Base-by-base conservation (phyloP, 2,888 invertebrate species). In the Aleiodes testaceus region DNA sequence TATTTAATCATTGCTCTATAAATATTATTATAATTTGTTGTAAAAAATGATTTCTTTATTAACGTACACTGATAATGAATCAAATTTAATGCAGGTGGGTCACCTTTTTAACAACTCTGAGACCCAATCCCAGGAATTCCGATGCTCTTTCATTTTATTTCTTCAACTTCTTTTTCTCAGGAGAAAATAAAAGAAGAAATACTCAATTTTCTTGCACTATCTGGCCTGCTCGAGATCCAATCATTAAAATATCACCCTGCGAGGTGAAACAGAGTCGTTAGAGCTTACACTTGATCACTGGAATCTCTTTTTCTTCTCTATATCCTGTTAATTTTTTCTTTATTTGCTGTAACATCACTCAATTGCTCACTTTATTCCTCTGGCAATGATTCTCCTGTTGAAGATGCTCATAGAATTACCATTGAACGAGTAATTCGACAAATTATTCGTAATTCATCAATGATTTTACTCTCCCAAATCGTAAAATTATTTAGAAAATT, bases 381-480 rank as follows among this genome's bases (percentile, higher is more conserved):
- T 26, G 26, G 52, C n/a, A 26, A 26, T 69, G 74, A 74, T 70
- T 74, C 69, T 67, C 52, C 47, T 63, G n/a, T 36, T 26, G 26
- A 26, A 26, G 5, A 47, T 66, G 18, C 9, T 11, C 2, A 69
- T 69, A 59, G 66, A 67, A 69, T 66, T 78, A 80, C 79, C 76
- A 61, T 72, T 69, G 22, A 75, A 78, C 73, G 70, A 59, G 75
- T 74, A 82, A 81, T 80, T 79, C 75, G 80, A 80, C 79, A 79
- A 80, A 82, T n/a, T n/a, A 82, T 81, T 81, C 30, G 66, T 79
- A 79, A 82, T 82, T 81, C 81, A 81, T 81, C 80, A 81, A 81
- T 80, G 79, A 81, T 81, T 81, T 82, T 81, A 81, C 77, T 71
- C 61, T 66, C 69, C 69, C 52, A 65, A 73, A 69, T 72, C 75